Conservation (phyloP, 2,797 vertebrate species). For the Sebastes nivosus region DNA sequence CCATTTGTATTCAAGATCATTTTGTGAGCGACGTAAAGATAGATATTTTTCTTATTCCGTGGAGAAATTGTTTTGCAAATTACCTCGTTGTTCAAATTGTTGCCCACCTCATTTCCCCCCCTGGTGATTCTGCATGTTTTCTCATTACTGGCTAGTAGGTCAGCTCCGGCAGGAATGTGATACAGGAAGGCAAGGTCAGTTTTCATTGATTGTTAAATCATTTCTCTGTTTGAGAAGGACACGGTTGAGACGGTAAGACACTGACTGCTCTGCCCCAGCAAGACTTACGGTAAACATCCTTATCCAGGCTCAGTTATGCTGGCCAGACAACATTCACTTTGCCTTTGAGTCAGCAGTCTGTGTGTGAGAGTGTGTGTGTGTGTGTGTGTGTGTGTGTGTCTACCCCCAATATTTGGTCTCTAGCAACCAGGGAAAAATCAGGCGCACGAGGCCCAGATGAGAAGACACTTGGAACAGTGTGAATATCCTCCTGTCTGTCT, state of each 20-base stretch:
- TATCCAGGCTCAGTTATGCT: slow-evolving; percentile 30
- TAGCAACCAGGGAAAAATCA: slow-evolving; percentile 37
- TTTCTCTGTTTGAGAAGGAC: slow-evolving; percentile 61
- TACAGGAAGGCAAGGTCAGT: slow-evolving; percentile 68
- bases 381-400: not conserved
- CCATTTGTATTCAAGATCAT: slow-evolving; percentile 10
- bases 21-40: not conserved
- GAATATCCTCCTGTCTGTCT: slow-evolving; percentile 39
- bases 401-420: slow-evolving; percentile 1
- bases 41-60: not conserved
- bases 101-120: not conserved
- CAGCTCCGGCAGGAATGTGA: slow-evolving; percentile 57
- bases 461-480: slow-evolving; percentile 39
- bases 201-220: slow-evolving; percentile 75
- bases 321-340: slow-evolving; percentile 48
- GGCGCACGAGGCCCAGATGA: slow-evolving; percentile 21
- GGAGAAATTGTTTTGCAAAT: not conserved
- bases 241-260: slow-evolving; percentile 48
- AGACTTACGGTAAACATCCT: slow-evolving; percentile 52
- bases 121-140: slow-evolving; percentile 37
- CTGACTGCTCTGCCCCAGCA: slow-evolving; percentile 36
- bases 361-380: not conserved
- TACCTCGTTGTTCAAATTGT: not conserved
- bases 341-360: slow-evolving; percentile 50
- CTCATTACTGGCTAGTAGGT: slow-evolving; percentile 33